Evolutionary conservation across 2,888 invertebrate species (phyloP).

Genomic region (Cerceris ruficornis): DNA sequence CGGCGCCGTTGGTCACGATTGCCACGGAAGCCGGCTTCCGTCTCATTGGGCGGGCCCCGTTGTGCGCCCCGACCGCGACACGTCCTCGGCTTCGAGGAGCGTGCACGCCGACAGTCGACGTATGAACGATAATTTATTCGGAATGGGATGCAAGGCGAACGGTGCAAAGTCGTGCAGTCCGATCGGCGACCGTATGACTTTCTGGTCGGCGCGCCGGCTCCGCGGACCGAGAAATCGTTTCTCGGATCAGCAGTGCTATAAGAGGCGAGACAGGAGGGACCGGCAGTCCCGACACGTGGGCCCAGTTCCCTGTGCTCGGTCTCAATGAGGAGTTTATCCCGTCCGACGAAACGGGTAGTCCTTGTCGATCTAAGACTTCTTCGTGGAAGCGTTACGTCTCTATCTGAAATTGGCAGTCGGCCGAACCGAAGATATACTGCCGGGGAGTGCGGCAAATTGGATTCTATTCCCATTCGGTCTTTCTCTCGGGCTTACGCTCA

Average conservation of each 20-base stretch:
- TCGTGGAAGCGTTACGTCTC: conserved; percentile 46
- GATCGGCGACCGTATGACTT: conserved; percentile 56
- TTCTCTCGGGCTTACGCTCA: not conserved
- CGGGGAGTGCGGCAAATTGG: conserved; percentile 45
- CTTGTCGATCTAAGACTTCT: conserved; percentile 21
- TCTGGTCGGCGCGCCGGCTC: conserved; percentile 52
- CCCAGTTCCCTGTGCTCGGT: conserved; percentile 16
- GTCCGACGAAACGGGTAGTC: conserved; percentile 27
- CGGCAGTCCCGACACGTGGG: conserved; percentile 46
- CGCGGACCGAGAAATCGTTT: conserved; percentile 69
- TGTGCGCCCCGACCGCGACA: conserved; percentile 58
- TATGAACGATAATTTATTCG: conserved; percentile 67
- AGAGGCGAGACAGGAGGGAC: conserved; percentile 29
- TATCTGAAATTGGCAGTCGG: conserved; percentile 51
- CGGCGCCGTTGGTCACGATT: conserved; percentile 44
- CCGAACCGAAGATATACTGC: conserved; percentile 28
- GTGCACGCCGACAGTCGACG: conserved; percentile 45
- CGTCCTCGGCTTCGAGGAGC: conserved; percentile 36
- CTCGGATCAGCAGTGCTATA: conserved; percentile 54
- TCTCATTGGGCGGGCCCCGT: conserved; percentile 60
- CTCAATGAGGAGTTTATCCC: conserved; percentile 28
- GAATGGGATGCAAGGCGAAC: conserved; percentile 56
- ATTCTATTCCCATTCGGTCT: conserved; percentile 22
- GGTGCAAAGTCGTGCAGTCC: conserved; percentile 62
- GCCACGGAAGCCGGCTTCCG: conserved; percentile 63